Base-by-base conservation (phyloP, 2,797 vertebrate species). In the Clarias fuscus region DNA sequence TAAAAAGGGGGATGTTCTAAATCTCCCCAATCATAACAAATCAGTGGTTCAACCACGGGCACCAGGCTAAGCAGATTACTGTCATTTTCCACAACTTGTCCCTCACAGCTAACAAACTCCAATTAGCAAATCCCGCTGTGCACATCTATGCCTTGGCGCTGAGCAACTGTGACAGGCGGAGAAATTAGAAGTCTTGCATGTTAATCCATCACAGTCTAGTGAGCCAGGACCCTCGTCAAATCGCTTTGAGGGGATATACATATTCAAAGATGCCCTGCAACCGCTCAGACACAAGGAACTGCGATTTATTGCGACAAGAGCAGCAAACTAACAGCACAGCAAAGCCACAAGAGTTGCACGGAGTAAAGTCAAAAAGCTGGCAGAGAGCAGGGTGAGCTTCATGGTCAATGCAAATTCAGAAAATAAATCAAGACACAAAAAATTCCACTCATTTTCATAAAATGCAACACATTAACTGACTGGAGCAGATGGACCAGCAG, bases 31-130 rank as follows among this genome's bases (percentile, higher is more conserved):
- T 95, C 94, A 95, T 94, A 94, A 95, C 93, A 95, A 95, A 95
- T 95, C 93, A 90, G 90, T 90, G 91, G 90, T 93, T 93, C 90
- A 94, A 92, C 92, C 93, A 95, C 94, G 90, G 92, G 93, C 91
- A 95, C 89, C 91, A 92, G 95, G 94, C 92, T 94, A 94, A 96
- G 94, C 92, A 92, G 93, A 96, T 96, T 96, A 96, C 94, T 92
- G 96, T 95, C 92, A 96, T 96, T 95, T 96, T 95, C 94, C 92
- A 94, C 92, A 93, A 94, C 95, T 95, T 95, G 95, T 95, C 95
- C 95, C 95, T 96, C 91, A 93, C 95, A 94, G 95, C 93, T 93
- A 95, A 96, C 95, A 94, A 93, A 91, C 94, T 96, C 93, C 95
- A 96, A 95, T 96, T 96, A 97, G 93, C 93, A 96, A 96, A 96